Conservation (phyloP, 2,888 invertebrate species). For the Actias luna region DNA sequence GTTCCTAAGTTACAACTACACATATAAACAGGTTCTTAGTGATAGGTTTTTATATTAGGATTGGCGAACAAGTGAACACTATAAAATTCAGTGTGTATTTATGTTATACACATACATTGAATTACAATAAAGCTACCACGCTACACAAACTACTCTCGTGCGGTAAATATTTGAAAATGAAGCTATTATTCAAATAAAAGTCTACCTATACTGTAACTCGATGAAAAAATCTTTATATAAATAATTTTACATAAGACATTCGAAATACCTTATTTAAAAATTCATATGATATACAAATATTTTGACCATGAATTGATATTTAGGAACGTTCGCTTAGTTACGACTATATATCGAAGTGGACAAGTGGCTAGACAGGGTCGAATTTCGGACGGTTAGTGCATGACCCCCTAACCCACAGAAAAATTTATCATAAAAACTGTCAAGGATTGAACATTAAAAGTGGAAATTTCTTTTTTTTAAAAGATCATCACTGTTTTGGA, state of each 20-base stretch:
- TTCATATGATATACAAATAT: slow-evolving; percentile 15
- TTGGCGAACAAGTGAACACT: no score
- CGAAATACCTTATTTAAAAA: slow-evolving; percentile 12
- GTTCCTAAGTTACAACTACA: no score
- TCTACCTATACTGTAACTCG: background rate
- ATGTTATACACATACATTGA: no score
- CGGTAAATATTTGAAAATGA: background rate
- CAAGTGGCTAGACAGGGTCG: background rate
- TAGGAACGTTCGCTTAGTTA: slow-evolving; percentile 12
- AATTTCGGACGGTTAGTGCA: background rate
- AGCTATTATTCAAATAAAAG: background rate
- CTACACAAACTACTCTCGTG: no score
- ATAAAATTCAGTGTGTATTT: no score
- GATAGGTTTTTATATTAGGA: no score
- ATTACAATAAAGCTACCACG: no score
- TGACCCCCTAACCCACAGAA: background rate
- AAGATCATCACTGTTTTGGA: no score
- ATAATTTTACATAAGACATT: background rate
- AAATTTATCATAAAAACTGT: background rate
- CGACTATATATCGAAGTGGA: background rate
- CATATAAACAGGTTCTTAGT: no score
- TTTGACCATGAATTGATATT: slow-evolving; percentile 15
- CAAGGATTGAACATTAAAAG: no score
- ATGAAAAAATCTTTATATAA: no score
- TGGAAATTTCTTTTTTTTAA: no score